phyloP scores from a whole-genome alignment of 1,140 invertebrate species.

The Neotoxoptera formosana region DNA sequence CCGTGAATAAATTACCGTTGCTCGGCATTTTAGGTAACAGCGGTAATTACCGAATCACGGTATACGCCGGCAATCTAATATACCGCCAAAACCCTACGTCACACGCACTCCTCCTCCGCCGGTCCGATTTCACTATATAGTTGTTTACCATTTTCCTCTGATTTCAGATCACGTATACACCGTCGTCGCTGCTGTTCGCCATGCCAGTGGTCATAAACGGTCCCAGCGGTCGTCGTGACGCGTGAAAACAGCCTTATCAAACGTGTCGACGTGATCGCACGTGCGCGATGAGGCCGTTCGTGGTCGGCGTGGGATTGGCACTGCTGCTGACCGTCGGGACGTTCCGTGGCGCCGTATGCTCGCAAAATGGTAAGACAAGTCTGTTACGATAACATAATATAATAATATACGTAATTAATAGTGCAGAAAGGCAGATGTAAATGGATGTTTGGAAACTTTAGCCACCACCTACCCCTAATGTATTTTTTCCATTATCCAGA shows the following conservation, averaged over 20 bases:
- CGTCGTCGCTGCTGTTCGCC: conserved; percentile 18
- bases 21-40: too few relatives aligned
- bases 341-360: not conserved
- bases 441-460: not conserved
- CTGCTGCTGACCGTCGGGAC: conserved; percentile 15
- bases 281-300: conserved; percentile 37
- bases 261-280: conserved; percentile 26
- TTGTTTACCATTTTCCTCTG: conserved; percentile 24
- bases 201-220: conserved; percentile 33
- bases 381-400: not conserved
- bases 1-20: too few relatives aligned
- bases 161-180: conserved; percentile 48
- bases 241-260: conserved; percentile 23
- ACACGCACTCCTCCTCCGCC: not conserved
- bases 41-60: too few relatives aligned
- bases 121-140: not conserved
- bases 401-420: not conserved
- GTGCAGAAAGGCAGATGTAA: not conserved
- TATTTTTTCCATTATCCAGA: too few relatives aligned
- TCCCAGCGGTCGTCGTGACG: not conserved
- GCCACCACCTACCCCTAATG: too few relatives aligned
- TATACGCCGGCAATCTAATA: too few relatives aligned
- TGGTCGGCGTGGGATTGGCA: not conserved
- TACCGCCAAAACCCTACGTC: too few relatives aligned
- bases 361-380: conserved; percentile 40